Base-by-base conservation (phyloP, 2,888 invertebrate species). In the Platypus cylindrus region DNA sequence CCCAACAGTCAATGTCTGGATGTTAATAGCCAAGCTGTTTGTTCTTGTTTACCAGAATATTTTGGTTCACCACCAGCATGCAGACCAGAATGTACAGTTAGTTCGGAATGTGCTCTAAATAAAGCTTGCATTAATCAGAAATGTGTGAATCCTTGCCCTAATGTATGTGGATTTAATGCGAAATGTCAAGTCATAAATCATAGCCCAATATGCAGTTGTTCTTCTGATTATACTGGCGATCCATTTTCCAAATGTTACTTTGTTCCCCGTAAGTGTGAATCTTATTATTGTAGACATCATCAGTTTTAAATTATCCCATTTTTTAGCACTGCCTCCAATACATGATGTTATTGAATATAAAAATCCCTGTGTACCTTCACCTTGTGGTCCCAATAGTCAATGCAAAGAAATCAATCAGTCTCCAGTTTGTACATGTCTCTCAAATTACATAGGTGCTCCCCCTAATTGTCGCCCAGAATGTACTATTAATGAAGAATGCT, bases 41-140 rank as follows among this genome's bases (percentile, higher is more conserved):
- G 67, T 45, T 62, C 63, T 17, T 67, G 66, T 40, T 52, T 63
- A 33, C 59, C 64, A 23, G 56, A 58, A 29, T 66, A 63, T 46
- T 51, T 60, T 15, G 67, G 67, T 32, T 59, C 56, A 41, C 81
- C 82, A 29, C 78, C 76, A 5, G 62, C 63, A 47, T 85, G 84
- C 56, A 68, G 82, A 50, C 82, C 83, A 1, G 82, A 84, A 61
- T 84, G 84, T 55, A 70, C 74, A n/a, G 69, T 77, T 3, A 78
- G 81, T 54, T 74, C 80, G 5, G 83, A 84, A 62, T 85, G 86
- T 58, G 61, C 75, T n/a, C 65, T 67, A 32, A 71, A 74, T 45
- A 71, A 71, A 55, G 78, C 79, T 44, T 84, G 84, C 51, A 64
- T 76, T 3, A 70, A 73, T 45, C 75, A 77, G 44, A 82, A 80